A percentile compares a stretch with the other conserved stretches of the same genome.
phyloP scores from a whole-genome alignment of 2,797 vertebrate genomes.

The Chiloscyllium punctatum region DNA sequence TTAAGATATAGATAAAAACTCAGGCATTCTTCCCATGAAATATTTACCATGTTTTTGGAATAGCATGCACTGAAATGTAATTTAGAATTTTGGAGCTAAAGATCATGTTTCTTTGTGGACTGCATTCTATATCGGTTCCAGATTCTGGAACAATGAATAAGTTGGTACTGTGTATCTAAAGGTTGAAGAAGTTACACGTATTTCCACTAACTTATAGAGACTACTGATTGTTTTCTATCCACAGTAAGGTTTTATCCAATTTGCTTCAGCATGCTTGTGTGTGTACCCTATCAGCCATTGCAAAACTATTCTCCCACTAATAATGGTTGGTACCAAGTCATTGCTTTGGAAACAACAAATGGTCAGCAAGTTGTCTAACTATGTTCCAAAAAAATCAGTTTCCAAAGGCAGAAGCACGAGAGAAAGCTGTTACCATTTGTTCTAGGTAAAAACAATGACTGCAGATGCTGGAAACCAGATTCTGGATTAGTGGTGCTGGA shows the following conservation, averaged over 20 bases:
- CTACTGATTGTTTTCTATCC: background rate
- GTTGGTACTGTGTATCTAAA: background rate
- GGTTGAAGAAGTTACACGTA: background rate
- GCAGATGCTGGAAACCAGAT: too few species aligned
- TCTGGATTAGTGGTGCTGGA: too few species aligned
- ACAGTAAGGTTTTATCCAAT: background rate
- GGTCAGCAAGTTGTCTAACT: background rate
- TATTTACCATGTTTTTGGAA: background rate
- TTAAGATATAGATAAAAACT: background rate
- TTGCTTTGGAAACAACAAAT: background rate
- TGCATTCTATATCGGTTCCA: background rate
- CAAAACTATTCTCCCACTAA: background rate
- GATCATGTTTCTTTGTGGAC: background rate
- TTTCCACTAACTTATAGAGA: background rate
- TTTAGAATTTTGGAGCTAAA: background rate
- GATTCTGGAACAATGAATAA: background rate
- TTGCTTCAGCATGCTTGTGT: background rate
- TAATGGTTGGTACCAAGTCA: background rate
- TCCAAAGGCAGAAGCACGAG: background rate
- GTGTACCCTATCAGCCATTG: background rate
- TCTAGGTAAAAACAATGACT: too few species aligned
- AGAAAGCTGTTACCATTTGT: background rate
- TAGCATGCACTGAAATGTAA: background rate
- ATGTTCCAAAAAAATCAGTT: background rate
- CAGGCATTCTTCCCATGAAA: background rate